phyloP scores from a whole-genome alignment of 2,113 vertebrate genomes.

The Scopus umbretta region DNA sequence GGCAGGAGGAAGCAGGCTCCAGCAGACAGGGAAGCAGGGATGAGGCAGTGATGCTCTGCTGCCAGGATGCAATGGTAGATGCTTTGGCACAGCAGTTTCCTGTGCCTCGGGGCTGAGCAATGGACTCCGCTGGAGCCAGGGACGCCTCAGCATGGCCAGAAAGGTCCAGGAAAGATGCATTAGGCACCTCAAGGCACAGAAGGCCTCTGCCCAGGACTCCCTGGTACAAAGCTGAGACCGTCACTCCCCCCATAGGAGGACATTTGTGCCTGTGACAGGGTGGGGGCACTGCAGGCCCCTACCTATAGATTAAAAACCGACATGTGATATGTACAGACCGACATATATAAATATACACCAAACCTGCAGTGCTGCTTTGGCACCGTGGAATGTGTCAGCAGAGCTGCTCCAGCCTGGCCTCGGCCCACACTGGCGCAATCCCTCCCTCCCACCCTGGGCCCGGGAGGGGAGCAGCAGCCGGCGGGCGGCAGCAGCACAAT shows the following conservation, averaged over 20 bases:
- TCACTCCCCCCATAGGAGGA: neutral
- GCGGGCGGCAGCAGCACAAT: neutral
- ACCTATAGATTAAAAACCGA: conserved; percentile 39
- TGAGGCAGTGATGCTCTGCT: neutral
- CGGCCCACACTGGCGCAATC: neutral
- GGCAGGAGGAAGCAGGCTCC: conserved; percentile 11
- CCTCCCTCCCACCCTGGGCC: neutral
- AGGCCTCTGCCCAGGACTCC: conserved; percentile 25
- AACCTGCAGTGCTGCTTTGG: neutral
- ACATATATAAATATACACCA: conserved; percentile 65
- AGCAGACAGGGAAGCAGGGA: neutral
- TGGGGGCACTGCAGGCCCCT: neutral
- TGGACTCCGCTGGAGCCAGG: conserved; percentile 39
- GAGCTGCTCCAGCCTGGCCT: conserved; percentile 33
- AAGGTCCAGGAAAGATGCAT: conserved; percentile 33
- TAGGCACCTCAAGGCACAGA: conserved; percentile 22
- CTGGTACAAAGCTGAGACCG: neutral
- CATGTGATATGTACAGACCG: conserved; percentile 59
- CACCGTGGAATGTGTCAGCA: conserved; percentile 58
- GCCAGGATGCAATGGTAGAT: neutral
- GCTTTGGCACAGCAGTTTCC: conserved; percentile 16
- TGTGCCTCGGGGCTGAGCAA: neutral
- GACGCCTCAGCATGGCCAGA: neutral
- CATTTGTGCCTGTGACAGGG: conserved; percentile 34
- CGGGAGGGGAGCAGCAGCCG: neutral